phyloP scores from a whole-genome alignment of 2,888 invertebrate species.

The Panopea generosa region DNA sequence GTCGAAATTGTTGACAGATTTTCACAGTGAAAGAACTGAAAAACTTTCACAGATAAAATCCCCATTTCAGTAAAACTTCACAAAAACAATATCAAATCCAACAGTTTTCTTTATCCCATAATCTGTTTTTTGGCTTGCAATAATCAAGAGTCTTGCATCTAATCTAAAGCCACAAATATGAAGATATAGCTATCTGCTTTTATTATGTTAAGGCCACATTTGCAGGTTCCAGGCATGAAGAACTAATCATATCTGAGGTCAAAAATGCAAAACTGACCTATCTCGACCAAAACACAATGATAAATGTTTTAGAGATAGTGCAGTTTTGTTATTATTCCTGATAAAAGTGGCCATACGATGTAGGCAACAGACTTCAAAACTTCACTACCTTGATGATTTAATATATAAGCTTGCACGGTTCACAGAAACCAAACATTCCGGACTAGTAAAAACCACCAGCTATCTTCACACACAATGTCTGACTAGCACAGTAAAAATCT shows the following conservation, averaged over 20 bases:
- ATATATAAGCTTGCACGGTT: slow-evolving; percentile 45
- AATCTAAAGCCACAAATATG: slow-evolving; percentile 13
- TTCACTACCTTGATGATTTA: slow-evolving; percentile 44
- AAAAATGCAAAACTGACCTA: slow-evolving; percentile 3
- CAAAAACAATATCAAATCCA: neutral
- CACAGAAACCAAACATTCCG: slow-evolving; percentile 24
- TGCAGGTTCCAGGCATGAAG: no score
- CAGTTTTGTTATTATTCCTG: no score
- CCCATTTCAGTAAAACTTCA: no score
- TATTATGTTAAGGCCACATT: slow-evolving; percentile 16
- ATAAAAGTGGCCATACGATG: slow-evolving; percentile 8
- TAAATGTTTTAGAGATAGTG: no score
- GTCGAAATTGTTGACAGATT: neutral
- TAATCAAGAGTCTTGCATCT: neutral
- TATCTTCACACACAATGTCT: no score
- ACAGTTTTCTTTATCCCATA: slow-evolving; percentile 12
- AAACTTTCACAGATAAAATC: no score
- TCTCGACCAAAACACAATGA: neutral
- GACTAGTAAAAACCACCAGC: no score
- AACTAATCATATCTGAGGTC: no score
- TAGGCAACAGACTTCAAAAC: slow-evolving; percentile 28
- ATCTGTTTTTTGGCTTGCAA: slow-evolving; percentile 15
- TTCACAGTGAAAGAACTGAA: no score
- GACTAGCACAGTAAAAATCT: no score
- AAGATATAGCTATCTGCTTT: slow-evolving; percentile 16